These are phyloP conservation scores for Pitangus sulphuratus DNA, from an alignment of 2,797 vertebrate species.

Conservation along the genomic window DNA sequence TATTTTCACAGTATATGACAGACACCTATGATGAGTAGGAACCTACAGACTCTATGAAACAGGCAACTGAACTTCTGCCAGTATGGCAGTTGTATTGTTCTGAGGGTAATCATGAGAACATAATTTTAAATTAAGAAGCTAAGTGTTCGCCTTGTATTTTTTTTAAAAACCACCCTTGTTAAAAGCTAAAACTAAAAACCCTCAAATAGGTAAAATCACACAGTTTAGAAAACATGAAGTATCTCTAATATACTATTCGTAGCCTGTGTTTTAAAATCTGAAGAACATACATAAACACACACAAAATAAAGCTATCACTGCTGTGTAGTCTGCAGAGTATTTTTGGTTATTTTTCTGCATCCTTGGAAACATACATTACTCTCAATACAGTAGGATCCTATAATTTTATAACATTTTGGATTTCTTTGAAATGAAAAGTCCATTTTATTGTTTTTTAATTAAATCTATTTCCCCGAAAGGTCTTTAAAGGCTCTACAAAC, in stretches of 20 bases:
- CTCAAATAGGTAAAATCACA: not conserved
- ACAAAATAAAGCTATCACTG: conserved; percentile 30
- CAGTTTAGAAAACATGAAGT: not conserved
- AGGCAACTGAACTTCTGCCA: not conserved
- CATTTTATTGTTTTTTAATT: conserved; percentile 79
- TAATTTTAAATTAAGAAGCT: not conserved
- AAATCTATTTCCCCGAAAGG: conserved; percentile 74
- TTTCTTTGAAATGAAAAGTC: conserved; percentile 72
- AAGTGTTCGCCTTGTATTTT: not conserved
- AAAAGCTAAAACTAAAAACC: not conserved
- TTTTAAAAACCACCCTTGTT: rapidly evolving
- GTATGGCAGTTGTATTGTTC: not conserved
- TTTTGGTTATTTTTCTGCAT: conserved; percentile 40
- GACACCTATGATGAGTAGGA: not conserved
- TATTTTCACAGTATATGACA: not conserved
- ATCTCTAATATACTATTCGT: not conserved
- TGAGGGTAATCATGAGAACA: not conserved
- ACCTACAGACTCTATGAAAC: not conserved
- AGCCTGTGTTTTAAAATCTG: not conserved
- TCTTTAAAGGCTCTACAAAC: conserved; percentile 72
- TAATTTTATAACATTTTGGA: conserved; percentile 74
- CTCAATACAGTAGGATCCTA: conserved; percentile 53
- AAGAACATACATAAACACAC: not conserved
- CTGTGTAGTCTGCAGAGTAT: conserved; percentile 12
- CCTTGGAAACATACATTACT: conserved; percentile 19